Conservation (phyloP, 2,888 invertebrate species). For the Ypsolopha sequella region DNA sequence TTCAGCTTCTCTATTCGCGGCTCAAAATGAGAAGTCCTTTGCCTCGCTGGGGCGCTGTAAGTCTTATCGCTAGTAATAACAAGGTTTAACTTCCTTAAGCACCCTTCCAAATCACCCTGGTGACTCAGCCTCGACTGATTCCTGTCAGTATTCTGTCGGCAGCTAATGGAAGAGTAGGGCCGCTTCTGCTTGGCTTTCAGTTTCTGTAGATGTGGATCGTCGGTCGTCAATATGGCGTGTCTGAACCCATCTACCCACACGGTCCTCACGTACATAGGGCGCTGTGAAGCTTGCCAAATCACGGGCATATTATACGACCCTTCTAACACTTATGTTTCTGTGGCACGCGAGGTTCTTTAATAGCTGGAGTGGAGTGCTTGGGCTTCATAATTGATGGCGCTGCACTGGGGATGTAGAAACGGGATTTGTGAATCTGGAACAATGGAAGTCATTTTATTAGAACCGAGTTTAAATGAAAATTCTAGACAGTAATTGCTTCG, state of each 20-base stretch:
- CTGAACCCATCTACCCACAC: constrained; percentile 81
- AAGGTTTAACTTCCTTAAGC: constrained; percentile 38
- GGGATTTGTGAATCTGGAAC: neutral
- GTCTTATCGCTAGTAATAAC: constrained; percentile 40
- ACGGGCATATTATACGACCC: constrained; percentile 58
- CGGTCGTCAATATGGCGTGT: constrained; percentile 75
- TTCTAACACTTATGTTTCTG: constrained; percentile 12
- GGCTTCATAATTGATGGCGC: constrained; percentile 42
- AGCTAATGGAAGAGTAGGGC: constrained; percentile 46
- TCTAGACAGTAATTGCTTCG: no score
- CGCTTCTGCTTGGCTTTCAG: constrained; percentile 27
- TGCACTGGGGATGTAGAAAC: neutral
- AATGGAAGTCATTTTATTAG: no score
- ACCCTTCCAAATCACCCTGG: constrained; percentile 29
- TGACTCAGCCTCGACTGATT: constrained; percentile 32
- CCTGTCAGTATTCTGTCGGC: constrained; percentile 9
- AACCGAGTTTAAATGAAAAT: no score
- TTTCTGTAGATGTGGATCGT: constrained; percentile 66
- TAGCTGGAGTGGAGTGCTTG: constrained; percentile 21
- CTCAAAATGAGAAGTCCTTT: constrained; percentile 8
- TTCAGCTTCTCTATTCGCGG: constrained; percentile 38
- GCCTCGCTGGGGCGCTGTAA: constrained; percentile 11
- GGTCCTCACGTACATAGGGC: constrained; percentile 72
- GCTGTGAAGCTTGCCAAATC: constrained; percentile 74
- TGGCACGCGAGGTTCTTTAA: constrained; percentile 32